A percentile compares a stretch with the other conserved stretches of the same genome.
Evolutionary conservation across 2,888 invertebrate genomes (phyloP).

Genomic region (Mimumesa dahlbomi): DNA sequence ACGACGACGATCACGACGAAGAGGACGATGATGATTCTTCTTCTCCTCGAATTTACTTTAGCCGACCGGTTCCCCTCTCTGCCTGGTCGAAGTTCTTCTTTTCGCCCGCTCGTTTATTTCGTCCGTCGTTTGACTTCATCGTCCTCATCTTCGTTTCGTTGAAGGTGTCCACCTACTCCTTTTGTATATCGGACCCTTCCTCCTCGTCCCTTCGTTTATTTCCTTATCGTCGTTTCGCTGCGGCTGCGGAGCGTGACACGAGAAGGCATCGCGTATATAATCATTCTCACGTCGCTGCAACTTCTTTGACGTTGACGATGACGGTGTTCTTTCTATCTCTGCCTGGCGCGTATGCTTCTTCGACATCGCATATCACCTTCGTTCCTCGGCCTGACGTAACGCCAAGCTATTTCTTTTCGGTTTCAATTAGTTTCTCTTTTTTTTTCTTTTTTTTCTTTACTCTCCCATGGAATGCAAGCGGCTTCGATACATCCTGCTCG

Average conservation of each 20-base stretch:
- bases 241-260: slow-evolving; percentile 33
- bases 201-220: slow-evolving; percentile 28
- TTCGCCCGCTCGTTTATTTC: not conserved
- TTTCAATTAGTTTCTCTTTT: too few species aligned
- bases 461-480: too few species aligned
- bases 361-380: slow-evolving; percentile 51
- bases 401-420: slow-evolving; percentile 44
- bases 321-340: slow-evolving; percentile 56
- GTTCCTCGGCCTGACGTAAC: slow-evolving; percentile 42
- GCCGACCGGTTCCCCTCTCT: not conserved
- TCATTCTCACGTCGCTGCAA: slow-evolving; percentile 47
- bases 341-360: slow-evolving; percentile 50
- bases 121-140: not conserved
- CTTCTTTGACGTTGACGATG: slow-evolving; percentile 57
- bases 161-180: slow-evolving; percentile 19
- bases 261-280: slow-evolving; percentile 42
- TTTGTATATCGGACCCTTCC: slow-evolving; percentile 5
- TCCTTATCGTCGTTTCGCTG: slow-evolving; percentile 35
- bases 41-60: not conserved
- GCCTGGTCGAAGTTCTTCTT: not conserved
- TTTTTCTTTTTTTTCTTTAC: too few species aligned
- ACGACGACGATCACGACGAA: not conserved
- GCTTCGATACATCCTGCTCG: slow-evolving; percentile 11
- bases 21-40: not conserved
- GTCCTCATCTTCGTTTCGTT: not conserved